phyloP scores from a whole-genome alignment of 2,888 invertebrate species.

The Scotopteryx bipunctaria region DNA sequence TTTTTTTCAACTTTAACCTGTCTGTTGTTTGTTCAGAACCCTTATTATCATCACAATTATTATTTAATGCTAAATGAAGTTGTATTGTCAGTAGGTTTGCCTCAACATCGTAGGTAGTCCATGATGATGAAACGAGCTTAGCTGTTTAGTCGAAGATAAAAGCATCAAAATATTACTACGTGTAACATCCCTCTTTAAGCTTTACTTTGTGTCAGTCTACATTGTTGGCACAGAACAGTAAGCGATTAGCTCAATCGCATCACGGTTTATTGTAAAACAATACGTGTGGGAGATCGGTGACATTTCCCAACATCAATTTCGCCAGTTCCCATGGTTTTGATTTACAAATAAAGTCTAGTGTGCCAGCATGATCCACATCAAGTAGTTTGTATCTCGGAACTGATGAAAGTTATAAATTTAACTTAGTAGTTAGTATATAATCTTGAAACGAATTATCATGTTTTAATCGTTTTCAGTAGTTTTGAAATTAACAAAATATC shows the following conservation, averaged over 20 bases:
- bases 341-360: constrained; percentile 27
- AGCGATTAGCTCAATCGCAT: constrained; percentile 7
- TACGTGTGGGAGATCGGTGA: constrained; percentile 35
- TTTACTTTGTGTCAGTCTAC: not conserved
- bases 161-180: not conserved
- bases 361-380: constrained; percentile 15
- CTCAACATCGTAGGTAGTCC: too few species aligned
- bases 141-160: too few species aligned
- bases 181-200: not conserved
- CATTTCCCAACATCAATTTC: constrained; percentile 30
- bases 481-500: too few species aligned
- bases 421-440: too few species aligned
- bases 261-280: constrained; percentile 30
- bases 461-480: too few species aligned
- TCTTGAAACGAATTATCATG: too few species aligned
- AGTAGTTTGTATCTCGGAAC: too few species aligned
- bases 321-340: constrained; percentile 34
- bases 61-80: constrained; percentile 10
- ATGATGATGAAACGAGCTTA: too few species aligned
- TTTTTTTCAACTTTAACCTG: constrained; percentile 21
- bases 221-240: constrained; percentile 4
- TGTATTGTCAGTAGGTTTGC: not conserved
- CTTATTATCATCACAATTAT: constrained; percentile 12
- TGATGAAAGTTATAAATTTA: too few species aligned
- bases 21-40: constrained; percentile 5